Percentiles rank a stretch among this genome's conserved stretches.
phyloP scores from a whole-genome alignment of 2,113 vertebrate species.

The Origma solitaria region DNA sequence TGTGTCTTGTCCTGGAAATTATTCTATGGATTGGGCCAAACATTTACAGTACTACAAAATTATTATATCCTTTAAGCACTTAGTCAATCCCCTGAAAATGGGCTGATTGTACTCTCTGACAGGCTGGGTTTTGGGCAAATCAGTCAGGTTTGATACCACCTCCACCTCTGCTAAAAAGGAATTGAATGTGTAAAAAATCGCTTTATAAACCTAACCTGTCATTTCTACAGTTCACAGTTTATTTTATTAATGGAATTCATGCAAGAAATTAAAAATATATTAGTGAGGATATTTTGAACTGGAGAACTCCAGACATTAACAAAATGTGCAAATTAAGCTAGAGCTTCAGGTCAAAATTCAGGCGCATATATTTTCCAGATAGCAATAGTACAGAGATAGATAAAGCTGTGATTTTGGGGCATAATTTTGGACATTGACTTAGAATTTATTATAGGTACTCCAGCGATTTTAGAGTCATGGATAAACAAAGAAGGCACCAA shows the following conservation, averaged over 20 bases:
- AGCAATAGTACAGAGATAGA: background rate
- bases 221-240: background rate
- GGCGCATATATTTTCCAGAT: background rate
- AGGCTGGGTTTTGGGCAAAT: background rate
- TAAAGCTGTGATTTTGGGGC: background rate
- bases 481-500: background rate
- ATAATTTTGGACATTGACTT: background rate
- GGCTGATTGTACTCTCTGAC: background rate
- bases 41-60: background rate
- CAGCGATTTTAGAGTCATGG: background rate
- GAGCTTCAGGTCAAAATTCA: background rate
- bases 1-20: background rate
- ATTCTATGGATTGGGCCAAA: background rate
- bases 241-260: background rate
- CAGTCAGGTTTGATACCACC: background rate
- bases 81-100: background rate
- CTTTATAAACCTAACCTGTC: background rate
- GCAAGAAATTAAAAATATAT: background rate
- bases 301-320: background rate
- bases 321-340: background rate
- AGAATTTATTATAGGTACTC: background rate
- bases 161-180: background rate
- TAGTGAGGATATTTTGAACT: background rate
- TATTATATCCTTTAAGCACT: background rate
- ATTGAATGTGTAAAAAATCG: background rate